These are phyloP conservation scores for Chaetophractus vellerosus DNA, from an alignment of 2,797 vertebrate species.

Conservation along the genomic window DNA sequence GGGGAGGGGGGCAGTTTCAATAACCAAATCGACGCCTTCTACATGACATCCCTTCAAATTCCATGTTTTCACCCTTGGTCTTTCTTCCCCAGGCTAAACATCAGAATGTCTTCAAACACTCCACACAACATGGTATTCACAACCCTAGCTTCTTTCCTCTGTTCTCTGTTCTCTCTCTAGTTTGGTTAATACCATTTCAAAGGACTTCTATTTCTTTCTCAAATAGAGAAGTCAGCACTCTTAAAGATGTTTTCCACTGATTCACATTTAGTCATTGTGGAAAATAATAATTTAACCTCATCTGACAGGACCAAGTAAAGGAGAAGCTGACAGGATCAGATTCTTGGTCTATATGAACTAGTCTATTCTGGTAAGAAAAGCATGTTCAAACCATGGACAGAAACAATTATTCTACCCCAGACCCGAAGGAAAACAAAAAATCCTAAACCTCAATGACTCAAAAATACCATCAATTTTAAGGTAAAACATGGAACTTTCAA, in stretches of 20 bases:
- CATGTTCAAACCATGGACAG: constrained; percentile 31
- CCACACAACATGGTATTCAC: constrained; percentile 13
- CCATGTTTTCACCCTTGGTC: background rate
- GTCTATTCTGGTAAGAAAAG: constrained; percentile 58
- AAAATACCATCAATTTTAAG: constrained; percentile 15
- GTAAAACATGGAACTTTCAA: constrained; percentile 38
- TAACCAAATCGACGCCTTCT: constrained; percentile 15
- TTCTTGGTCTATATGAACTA: constrained; percentile 40
- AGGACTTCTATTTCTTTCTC: constrained; percentile 3
- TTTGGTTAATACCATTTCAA: constrained; percentile 53
- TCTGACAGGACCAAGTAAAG: constrained; percentile 65
- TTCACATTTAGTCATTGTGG: constrained; percentile 73
- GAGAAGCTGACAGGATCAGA: constrained; percentile 49
- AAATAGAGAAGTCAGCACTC: constrained; percentile 63
- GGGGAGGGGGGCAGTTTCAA: background rate
- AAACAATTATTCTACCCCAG: constrained; percentile 64
- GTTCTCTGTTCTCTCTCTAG: background rate
- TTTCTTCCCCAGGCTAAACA: constrained; percentile 47
- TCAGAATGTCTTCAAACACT: constrained; percentile 31
- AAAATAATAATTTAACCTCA: constrained; percentile 76
- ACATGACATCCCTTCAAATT: background rate
- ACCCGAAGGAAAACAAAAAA: constrained; percentile 34
- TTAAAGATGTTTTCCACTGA: constrained; percentile 74
- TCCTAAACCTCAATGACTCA: background rate
- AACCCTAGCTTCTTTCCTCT: constrained; percentile 8